Base-by-base conservation (phyloP, 2,113 vertebrate genomes). In the Porphyrio hochstetteri region DNA sequence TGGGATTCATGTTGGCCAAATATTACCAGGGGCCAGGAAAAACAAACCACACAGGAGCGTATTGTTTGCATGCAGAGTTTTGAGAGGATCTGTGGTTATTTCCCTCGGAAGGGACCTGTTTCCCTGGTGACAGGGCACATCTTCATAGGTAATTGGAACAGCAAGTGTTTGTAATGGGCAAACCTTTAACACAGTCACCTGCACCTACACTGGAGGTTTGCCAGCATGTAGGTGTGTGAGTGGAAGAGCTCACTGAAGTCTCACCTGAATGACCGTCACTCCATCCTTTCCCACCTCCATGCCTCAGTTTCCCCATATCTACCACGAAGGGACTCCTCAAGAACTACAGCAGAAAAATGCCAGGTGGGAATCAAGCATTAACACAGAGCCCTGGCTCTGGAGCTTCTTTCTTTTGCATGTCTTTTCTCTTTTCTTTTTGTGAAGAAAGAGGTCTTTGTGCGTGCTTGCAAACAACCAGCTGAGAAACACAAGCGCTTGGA, bases 401-500 rank as follows among this genome's bases (percentile, higher is more conserved):
- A 57, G 14, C 7, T 7, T 81, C 23, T 64, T 72, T 57, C 35
- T 77, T 91, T 77, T 2, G 0, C 35, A 28, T 0, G 0, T 0
- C 7, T 85, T 64, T 55, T 61, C 1, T 36, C 38, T 69, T 60
- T 46, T 46, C 19, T 48, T 48, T 55, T n/a, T 17, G 11, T 60
- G 38, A 81, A 70, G 40, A 55, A 67, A 57, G 55, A 63, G 36
- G 19, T 40, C 52, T 82, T 85, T 82, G 21, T 81, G 40, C 0
- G 0, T 67, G 40, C 72, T 88, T 78, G 56, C 13, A 65, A 86
- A 70, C 55, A 88, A 16, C 13, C 33, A 50, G 28, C 7, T 20
- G 42, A 76, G 53, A 59, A 91, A 11, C 9, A 31, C 28, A 14
- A 50, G 48, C 46, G 15, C 53, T 60, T 52, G 75, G 38, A 42